phyloP scores from a whole-genome alignment of 2,797 vertebrate species.

The Apogon hyalosoma region DNA sequence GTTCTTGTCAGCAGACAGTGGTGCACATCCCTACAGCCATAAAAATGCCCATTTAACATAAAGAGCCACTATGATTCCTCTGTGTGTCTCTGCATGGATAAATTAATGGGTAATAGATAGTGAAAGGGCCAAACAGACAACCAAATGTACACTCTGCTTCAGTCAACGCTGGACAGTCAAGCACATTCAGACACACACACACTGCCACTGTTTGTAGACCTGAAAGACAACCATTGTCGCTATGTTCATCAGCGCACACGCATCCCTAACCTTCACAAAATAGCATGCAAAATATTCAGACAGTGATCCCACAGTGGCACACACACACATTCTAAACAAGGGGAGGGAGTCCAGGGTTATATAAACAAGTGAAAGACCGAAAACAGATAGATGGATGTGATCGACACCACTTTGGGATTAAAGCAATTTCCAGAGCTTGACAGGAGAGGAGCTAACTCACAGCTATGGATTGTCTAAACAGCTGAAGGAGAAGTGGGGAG shows the following conservation, averaged over 20 bases:
- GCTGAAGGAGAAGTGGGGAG: constrained; percentile 41
- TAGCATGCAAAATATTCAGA: constrained; percentile 81
- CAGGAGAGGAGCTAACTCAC: constrained; percentile 47
- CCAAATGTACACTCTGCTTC: constrained; percentile 75
- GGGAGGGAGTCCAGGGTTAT: constrained; percentile 73
- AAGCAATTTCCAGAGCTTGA: constrained; percentile 39
- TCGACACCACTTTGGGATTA: constrained; percentile 59
- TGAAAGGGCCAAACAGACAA: constrained; percentile 76
- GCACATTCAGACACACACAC: constrained; percentile 76
- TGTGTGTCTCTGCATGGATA: constrained; percentile 63
- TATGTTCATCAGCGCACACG: constrained; percentile 57
- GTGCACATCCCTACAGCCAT: constrained; percentile 51
- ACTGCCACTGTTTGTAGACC: constrained; percentile 73
- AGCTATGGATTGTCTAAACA: constrained; percentile 28
- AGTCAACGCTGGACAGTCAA: constrained; percentile 73
- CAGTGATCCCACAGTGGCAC: constrained; percentile 74
- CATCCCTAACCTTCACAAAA: constrained; percentile 82
- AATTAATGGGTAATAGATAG: constrained; percentile 74
- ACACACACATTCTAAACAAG: constrained; percentile 41
- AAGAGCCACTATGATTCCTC: constrained; percentile 71
- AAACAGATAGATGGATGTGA: constrained; percentile 61
- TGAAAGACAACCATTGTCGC: constrained; percentile 83
- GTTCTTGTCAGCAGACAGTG: constrained; percentile 50
- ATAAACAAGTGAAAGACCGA: constrained; percentile 68
- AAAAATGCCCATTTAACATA: constrained; percentile 72